A percentile compares a stretch with the other conserved stretches of the same genome.
phyloP scores from a whole-genome alignment of 2,888 invertebrate species.

The Leucophenga montana region DNA sequence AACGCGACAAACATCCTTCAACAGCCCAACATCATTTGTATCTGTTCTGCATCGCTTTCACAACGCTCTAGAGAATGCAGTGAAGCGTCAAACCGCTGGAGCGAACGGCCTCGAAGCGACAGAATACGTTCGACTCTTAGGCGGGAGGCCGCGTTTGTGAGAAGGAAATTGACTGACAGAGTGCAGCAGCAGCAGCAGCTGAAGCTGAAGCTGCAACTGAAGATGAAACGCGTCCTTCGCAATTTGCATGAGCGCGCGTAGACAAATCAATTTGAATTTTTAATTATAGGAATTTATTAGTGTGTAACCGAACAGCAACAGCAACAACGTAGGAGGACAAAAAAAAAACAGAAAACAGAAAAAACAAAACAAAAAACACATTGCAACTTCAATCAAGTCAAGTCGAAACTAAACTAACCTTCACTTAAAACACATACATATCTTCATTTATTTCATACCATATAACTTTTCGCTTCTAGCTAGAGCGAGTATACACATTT shows the following conservation, averaged over 20 bases:
- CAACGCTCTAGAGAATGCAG: not conserved
- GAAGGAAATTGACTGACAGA: too few species aligned
- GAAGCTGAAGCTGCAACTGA: too few species aligned
- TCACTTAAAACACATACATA: too few species aligned
- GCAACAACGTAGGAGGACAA: not conserved
- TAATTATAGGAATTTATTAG: slow-evolving; percentile 13
- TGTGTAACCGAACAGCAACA: not conserved
- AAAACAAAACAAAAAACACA: not conserved
- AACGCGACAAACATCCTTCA: not conserved
- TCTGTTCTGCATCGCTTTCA: too few species aligned
- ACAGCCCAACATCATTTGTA: not conserved
- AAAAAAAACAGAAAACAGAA: not conserved
- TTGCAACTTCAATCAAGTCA: not conserved
- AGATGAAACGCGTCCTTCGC: slow-evolving; percentile 7
- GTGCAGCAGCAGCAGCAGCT: too few species aligned
- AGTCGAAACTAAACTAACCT: too few species aligned
- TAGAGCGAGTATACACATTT: too few species aligned
- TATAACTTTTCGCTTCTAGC: too few species aligned
- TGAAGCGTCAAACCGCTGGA: slow-evolving; percentile 11
- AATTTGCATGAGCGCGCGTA: slow-evolving; percentile 9
- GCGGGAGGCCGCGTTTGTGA: too few species aligned
- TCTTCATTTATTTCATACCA: too few species aligned
- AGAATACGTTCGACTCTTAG: too few species aligned
- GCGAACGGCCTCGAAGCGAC: not conserved
- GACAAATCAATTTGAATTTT: slow-evolving; percentile 13